Evolutionary conservation across 2,797 vertebrate species (phyloP), one percentile per base, ranked within the genome.

Genomic region (Sylvilagus floridanus): DNA sequence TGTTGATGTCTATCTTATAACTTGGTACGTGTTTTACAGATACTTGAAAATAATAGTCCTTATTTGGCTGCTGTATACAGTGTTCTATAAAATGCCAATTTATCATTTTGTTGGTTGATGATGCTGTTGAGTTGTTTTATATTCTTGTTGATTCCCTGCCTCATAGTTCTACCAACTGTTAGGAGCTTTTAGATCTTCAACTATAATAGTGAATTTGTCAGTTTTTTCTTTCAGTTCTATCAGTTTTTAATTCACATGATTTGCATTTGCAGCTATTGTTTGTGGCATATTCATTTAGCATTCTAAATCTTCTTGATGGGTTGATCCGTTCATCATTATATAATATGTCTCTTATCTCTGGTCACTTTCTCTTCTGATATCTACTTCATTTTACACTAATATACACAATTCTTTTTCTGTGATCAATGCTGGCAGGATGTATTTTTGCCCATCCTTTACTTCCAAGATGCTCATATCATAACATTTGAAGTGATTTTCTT

Each of bases 401-500:
- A 75, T 8, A 68, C 13, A 8, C 26, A 52, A 78, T 54, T 84
- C 17, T 26, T 50, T 72, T 93, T 73, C 10, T 81, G 73, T 65
- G 4, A 69, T 85, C 42, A 65, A n/a, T n/a, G 50, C 62, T 94
- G 63, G 2, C 7, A 63, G 69, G 24, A 57, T 37, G 10, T 32
- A 66, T 37, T 52, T 79, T 71, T 71, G 4, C 17, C 65, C 32
- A 72, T 65, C 6, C 17, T 88, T 76, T 37, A 76, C 21, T 85
- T 88, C 88, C 47, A 71, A 47, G 14, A 26, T 92, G 26, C 37
- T 28, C 73, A 7, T 57, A 91, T 66, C 35, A 60, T 73, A 62
- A 66, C 37, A 73, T 72, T 65, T 88, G 24, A 84, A 84, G 32
- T 88, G 19, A 79, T 82, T 82, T 85, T 92, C 42, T 82, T 71